Percentiles rank a stretch among this genome's conserved stretches.
phyloP scores from a whole-genome alignment of 2,113 vertebrate genomes.

The Bubo scandiacus region DNA sequence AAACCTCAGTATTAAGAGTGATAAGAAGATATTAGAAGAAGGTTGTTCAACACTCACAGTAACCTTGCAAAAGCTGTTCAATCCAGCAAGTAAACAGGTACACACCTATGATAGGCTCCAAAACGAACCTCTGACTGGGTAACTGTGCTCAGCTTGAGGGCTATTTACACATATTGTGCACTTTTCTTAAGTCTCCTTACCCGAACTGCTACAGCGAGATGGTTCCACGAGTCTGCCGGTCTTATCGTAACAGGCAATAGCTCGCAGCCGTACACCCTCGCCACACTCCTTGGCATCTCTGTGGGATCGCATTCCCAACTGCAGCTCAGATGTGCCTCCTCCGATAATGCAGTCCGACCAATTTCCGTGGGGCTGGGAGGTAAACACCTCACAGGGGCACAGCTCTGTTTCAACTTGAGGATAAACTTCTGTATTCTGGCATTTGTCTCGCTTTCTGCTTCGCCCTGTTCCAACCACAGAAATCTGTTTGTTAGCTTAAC shows the following conservation, averaged over 20 bases:
- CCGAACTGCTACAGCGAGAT: constrained; percentile 80
- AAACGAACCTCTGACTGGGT: rapidly evolving
- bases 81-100: not conserved
- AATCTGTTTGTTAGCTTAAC: constrained; percentile 44
- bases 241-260: constrained; percentile 83
- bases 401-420: constrained; percentile 83
- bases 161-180: rapidly evolving
- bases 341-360: constrained; percentile 91
- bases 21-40: not conserved
- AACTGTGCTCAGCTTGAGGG: not conserved
- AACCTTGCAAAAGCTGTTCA: not conserved
- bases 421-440: constrained; percentile 81
- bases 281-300: constrained; percentile 81
- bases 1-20: not conserved
- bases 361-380: constrained; percentile 85
- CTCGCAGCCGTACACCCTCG: constrained; percentile 80
- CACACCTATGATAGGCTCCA: not conserved
- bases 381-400: constrained; percentile 85
- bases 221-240: constrained; percentile 81
- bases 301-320: constrained; percentile 49
- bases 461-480: constrained; percentile 81
- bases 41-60: rapidly evolving
- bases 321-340: constrained; percentile 29
- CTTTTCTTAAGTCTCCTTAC: constrained; percentile 67
- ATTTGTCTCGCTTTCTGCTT: constrained; percentile 92